Evolutionary conservation across 1,140 invertebrate genomes (phyloP), one percentile per base, ranked within the genome.

Genomic region (Triops longicaudatus): DNA sequence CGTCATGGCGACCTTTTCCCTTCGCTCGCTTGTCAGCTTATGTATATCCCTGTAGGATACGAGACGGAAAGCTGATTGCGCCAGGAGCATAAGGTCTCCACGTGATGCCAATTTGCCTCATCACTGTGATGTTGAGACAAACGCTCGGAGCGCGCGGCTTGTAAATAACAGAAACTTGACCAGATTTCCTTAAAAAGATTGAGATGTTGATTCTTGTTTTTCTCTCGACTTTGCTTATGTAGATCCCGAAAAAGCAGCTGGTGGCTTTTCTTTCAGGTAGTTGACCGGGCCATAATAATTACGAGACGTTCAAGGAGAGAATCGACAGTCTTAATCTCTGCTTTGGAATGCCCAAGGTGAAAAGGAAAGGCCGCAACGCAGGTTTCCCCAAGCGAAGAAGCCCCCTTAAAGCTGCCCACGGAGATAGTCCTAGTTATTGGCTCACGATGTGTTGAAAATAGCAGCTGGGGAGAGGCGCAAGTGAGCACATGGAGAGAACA

Each of bases 21-120:
- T 63, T 22, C 22, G 17, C 22, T 3, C 17, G 14, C 50, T 63
- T 17, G 17, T n/a, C 50, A 63, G 50, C 0, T 22, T 63, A 6
- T 63, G 50, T 63, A 63, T 63, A 12, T 63, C 50, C 50, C 50
- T 63, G n/a, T 63, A 63, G 50, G 50, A 63, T 63, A 9, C 6
- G 50, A 22, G 50, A 63, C 50, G 50, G 50, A 22, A 63, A 63
- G 50, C 50, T 63, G 50, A 63, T 63, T 63, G 50, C 50, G 50
- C 50, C 50, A 63, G 50, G 50, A 63, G 5, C 50, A 63, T 63
- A 63, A 63, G 50, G 50, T 22, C 50, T 63, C 50, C 50, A 63
- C 50, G 50, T 63, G 50, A 63, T 63, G 50, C 50, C 50, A 63
- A 63, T 63, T 63, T 63, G 50, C 50, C 50, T 63, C 50, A 14